Base-by-base conservation (phyloP, 2,888 invertebrate genomes). In the Dinocampus coccinellae region DNA sequence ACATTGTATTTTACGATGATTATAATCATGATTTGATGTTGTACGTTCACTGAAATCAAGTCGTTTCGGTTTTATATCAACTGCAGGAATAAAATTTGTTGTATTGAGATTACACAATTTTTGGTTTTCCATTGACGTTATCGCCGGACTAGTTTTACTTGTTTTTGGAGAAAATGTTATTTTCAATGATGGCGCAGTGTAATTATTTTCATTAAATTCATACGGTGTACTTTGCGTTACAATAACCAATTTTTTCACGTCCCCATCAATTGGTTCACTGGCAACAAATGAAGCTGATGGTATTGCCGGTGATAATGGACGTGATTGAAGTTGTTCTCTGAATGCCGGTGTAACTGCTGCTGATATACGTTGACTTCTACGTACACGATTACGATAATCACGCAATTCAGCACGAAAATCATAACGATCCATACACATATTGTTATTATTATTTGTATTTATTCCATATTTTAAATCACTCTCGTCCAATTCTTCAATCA, bases 21-120 rank as follows among this genome's bases (percentile, higher is more conserved):
- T 52, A 33, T 33, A 64, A 33, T 22, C 47, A 29, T 29, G 29
- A 29, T 4, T 36, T 0, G 78, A 77, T 29, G 76, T 75, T n/a
- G n/a, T n/a, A n/a, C n/a, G n/a, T 22, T 78, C 79, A 74, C 80
- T 81, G 69, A 87, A 86, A 69, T 86, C 83, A 62, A 86, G 70
- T 73, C 81, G 81, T 69, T 85, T 85, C 3, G 86, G 85, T 66
- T 81, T 84, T 33, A 82, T 83, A 0, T 83, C 82, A 0, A 73
- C 57, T 0, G 57, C n/a, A 16, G 34, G 22, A 24, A 52, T 20
- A 58, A 76, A 33, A 61, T 82, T 81, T 16, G 76, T 74, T 60
- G 83, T 81, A n/a, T 71, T 76, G 22, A 83, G 74, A 34, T 81
- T 78, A 58, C 79, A 80, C 47, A 83, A 65, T 22, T 79, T 81